A percentile compares a stretch with the other conserved stretches of the same genome.
These are phyloP conservation scores for Anas platyrhynchos DNA, from an alignment of 2,113 vertebrate genomes.

Conservation along the genomic window DNA sequence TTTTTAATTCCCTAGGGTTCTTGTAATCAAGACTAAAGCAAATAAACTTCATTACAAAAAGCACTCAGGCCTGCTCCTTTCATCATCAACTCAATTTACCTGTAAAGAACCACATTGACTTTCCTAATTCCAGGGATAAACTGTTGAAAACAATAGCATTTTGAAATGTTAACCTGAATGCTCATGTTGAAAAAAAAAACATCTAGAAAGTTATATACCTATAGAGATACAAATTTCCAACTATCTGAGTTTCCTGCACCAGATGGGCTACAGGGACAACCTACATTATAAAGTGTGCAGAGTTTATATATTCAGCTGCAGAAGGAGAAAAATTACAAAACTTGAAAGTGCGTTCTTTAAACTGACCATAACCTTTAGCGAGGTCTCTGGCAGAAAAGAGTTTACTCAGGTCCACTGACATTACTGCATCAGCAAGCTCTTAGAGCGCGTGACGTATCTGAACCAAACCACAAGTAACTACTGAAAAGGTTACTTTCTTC, in stretches of 20 bases:
- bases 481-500: background rate
- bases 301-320: background rate
- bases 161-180: background rate
- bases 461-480: background rate
- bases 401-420: background rate
- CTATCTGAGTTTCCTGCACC: background rate
- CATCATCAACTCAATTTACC: background rate
- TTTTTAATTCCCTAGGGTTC: background rate
- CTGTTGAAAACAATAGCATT: background rate
- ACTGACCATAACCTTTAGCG: background rate
- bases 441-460: rapidly evolving
- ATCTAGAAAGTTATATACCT: background rate
- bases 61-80: background rate
- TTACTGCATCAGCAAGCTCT: background rate
- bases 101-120: background rate
- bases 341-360: background rate
- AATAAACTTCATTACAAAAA: background rate
- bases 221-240: background rate
- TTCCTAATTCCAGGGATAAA: background rate
- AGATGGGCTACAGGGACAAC: background rate
- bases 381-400: background rate
- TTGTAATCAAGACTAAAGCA: background rate
- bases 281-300: background rate
- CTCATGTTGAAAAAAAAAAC: background rate
- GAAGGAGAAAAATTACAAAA: background rate